Evolutionary conservation across 2,888 invertebrate genomes (phyloP), one percentile per base, ranked within the genome.

Genomic region (Elaeidobius kamerunicus): DNA sequence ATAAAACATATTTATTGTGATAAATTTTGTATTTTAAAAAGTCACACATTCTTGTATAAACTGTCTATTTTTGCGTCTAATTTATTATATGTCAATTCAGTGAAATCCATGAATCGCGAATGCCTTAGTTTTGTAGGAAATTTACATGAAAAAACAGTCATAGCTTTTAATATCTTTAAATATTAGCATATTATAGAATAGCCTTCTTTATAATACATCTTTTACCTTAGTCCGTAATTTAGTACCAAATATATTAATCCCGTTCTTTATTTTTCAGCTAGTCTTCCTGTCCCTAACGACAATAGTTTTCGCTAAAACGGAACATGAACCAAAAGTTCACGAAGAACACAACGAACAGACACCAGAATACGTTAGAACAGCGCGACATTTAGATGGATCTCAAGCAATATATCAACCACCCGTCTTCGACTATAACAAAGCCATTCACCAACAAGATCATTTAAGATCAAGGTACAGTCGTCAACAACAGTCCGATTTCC

Each of bases 401-500:
- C 35, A 48, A 18, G 15, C 15, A 11, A 45, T 53, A 39, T 28
- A 44, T 15, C 38, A 56, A 42, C 66, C 66, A 4, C 63, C 62
- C 16, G 20, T 51, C 4, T 70, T 68, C 47, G 61, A 67, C 55
- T 70, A 63, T 48, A 56, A 61, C 32, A 55, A 52, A 20, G 55
- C 63, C 1, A 23, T 12, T 15, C 51, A 48, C n/a, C 71, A 71
- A 59, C 68, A 66, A 53, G 70, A 73, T 53, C 65, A 56, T 4
- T 60, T 63, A 51, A 66, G 58, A 52, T 55, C 61, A 38, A 61
- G 68, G 20, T 73, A 73, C 47, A 61, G 58, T 19, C 65, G 69
- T 50, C 72, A 72, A 50, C 72, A 72, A 55, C 60, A 58, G 51
- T 56, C 61, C 1, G 69, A 62, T 55, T 36, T 63, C 7, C 19